phyloP scores from a whole-genome alignment of 2,888 invertebrate species.

The Chrysotoxum bicinctum region DNA sequence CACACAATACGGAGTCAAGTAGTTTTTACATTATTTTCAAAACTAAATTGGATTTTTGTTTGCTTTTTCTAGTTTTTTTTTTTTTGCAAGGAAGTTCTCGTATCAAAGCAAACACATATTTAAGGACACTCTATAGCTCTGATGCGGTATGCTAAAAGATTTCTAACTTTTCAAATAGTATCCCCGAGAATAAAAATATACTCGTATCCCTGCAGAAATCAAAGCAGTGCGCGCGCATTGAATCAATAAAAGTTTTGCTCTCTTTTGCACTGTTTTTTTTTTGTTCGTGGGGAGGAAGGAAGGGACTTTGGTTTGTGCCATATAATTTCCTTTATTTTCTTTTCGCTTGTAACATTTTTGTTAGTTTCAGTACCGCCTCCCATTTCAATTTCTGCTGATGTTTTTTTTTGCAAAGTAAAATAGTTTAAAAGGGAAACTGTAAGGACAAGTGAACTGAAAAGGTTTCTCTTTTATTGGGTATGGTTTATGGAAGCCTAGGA shows the following conservation, averaged over 20 bases:
- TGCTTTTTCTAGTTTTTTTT: not conserved
- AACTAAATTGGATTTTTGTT: not conserved
- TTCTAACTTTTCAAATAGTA: constrained; percentile 59
- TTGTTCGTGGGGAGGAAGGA: not conserved
- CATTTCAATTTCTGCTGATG: constrained; percentile 13
- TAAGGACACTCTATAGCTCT: constrained; percentile 55
- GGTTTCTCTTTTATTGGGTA: constrained; percentile 19
- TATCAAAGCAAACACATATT: constrained; percentile 58
- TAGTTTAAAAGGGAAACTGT: constrained; percentile 26
- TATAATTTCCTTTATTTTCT: constrained; percentile 46
- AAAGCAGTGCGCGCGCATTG: constrained; percentile 78
- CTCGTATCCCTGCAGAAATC: constrained; percentile 75
- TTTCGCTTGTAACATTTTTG: constrained; percentile 3
- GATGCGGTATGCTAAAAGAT: constrained; percentile 62
- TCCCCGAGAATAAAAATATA: constrained; percentile 37
- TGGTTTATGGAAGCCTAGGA: not conserved
- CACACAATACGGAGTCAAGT: constrained; percentile 16
- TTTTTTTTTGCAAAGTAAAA: constrained; percentile 2
- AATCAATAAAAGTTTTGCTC: constrained; percentile 76
- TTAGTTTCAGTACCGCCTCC: constrained; percentile 4
- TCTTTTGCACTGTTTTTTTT: constrained; percentile 22
- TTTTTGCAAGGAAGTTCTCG: constrained; percentile 16
- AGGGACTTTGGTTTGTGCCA: constrained; percentile 16
- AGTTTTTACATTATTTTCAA: constrained; percentile 31
- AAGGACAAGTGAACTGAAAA: constrained; percentile 64